Evolutionary conservation across 2,113 vertebrate species (phyloP), one percentile per base, ranked within the genome.

Genomic region (Forbesichthys papilliferus): DNA sequence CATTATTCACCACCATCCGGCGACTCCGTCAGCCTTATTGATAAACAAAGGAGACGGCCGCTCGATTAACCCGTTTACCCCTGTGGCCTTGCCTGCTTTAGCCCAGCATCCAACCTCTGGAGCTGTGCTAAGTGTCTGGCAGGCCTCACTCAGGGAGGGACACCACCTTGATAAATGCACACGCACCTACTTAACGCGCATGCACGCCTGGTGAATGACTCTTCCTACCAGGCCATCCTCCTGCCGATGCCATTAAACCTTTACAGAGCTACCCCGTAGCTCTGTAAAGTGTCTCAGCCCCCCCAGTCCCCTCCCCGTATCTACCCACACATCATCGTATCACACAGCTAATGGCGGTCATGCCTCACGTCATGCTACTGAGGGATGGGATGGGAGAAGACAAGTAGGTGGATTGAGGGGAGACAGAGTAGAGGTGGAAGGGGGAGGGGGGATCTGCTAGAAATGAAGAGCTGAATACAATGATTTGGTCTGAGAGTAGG

Each of bases 21-120:
- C 81, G 76, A 87, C 92, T 94, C 88, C 92, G 89, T 90, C 83
- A 86, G 92, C 89, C 77, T 86, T 93, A 94, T 94, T 93, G 94
- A 95, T 94, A 95, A 92, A 95, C 93, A 95, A 94, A 95, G 92
- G 91, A 93, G 92, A 86, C 91, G 93, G 91, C 91, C 92, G 94
- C 93, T 94, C 91, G 92, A 95, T 94, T 94, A 95, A 94, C 93
- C 92, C 92, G 92, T 95, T 95, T 94, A 93, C 84, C 75, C 90
- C 92, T 79, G 56, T 75, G 90, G 91, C 76, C 89, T 89, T 88
- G 83, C 87, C 27, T 48, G 12, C 34, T 16, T 66, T 73, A 16
- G 64, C 70, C 56, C 70, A 77, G 66, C 27, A 27, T 51, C 47
- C 61, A 69, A 59, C 68, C 75, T 78, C 66, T 67, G 70, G 76